Conservation (phyloP, 2,888 invertebrate species). For the Polia nebulosa region DNA sequence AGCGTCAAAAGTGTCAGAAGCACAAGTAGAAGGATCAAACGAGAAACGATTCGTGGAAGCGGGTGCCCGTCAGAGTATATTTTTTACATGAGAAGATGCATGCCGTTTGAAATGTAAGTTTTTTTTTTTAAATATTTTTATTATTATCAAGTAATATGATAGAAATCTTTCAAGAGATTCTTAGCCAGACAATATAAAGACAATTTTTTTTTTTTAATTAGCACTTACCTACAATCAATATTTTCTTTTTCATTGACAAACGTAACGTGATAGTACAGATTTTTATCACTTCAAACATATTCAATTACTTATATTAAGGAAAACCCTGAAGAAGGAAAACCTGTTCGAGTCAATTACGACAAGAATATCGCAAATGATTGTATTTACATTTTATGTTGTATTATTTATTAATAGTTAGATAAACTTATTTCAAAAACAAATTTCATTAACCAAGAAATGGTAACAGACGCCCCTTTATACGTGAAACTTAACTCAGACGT, state of each 20-base stretch:
- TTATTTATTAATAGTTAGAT: background rate
- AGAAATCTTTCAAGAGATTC: too few relatives aligned
- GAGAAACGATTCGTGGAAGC: constrained; percentile 5
- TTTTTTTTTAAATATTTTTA: background rate
- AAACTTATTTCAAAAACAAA: background rate
- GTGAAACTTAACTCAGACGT: too few relatives aligned
- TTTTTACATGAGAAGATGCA: constrained; percentile 16
- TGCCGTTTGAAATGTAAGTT: constrained; percentile 40
- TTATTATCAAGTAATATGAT: too few relatives aligned
- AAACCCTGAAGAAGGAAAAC: constrained; percentile 33
- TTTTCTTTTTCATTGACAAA: background rate
- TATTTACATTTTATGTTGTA: background rate
- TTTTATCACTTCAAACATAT: background rate
- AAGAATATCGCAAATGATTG: background rate
- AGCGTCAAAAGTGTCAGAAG: background rate
- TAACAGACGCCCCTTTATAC: too few relatives aligned
- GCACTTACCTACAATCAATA: too few relatives aligned
- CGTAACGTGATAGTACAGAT: background rate
- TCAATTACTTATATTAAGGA: constrained; percentile 24
- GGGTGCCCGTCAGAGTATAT: constrained; percentile 16
- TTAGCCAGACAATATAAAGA: too few relatives aligned
- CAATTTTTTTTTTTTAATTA: too few relatives aligned
- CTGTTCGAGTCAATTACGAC: background rate
- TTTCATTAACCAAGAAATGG: too few relatives aligned
- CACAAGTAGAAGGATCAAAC: background rate